Base-by-base conservation (phyloP, 2,797 vertebrate species). In the Eleutherodactylus coqui region DNA sequence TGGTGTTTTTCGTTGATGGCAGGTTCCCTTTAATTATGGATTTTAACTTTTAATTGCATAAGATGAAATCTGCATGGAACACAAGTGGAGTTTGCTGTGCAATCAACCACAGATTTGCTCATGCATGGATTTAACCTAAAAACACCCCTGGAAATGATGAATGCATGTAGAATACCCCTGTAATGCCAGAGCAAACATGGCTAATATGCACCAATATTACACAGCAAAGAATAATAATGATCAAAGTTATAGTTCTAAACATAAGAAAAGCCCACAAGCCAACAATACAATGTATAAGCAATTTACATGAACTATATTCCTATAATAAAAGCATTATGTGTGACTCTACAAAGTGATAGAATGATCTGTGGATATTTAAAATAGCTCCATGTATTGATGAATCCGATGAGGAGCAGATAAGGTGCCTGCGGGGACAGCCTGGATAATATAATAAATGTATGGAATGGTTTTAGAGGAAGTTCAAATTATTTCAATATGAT, bases 401-500 rank as follows among this genome's bases (percentile, higher is more conserved):
- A 72, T 45, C 49, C 38, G 55, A 84, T 87, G 75, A 84, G 53
- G 53, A 87, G 85, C 85, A 87, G 86, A 84, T 51, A 79, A 60
- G 34, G 55, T 14, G 75, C 86, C 86, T 64, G 43, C 53, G 67
- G 86, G 82, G 60, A 64, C 49, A 87, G 75, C 43, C 76, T 62
- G 79, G 29, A 75, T 87, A 75, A 84, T 84, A 83, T 79, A 87
- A 53, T 87, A 53, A 76, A 87, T 79, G 47, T 67, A 64, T 79
- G 67, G 84, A 80, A 84, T 83, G 43, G 53, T 53, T 84, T 78
- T 77, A 79, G 62, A 87, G 81, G 76, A 87, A 87, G 76, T 75
- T 75, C 14, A 84, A 84, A 87, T 75, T 7, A 87, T 83, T 87
- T 87, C 82, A 79, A 82, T 73, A 75, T 79, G 75, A 84, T 51